Base-by-base conservation (phyloP, 2,113 vertebrate species). In the Salvelinus sp. region DNA sequence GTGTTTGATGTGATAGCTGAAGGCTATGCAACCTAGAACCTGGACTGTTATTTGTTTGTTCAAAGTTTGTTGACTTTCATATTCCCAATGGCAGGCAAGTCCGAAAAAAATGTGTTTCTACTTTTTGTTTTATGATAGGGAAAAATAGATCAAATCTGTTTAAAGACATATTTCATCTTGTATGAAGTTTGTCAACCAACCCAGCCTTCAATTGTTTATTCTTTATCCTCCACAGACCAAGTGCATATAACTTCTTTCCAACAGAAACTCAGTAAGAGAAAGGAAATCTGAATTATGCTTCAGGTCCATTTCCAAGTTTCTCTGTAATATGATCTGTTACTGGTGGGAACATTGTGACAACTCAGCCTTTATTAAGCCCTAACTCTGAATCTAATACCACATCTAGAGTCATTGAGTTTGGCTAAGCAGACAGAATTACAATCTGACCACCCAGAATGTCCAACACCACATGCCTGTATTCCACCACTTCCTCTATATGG, bases 1-100 rank as follows among this genome's bases (percentile, higher is more conserved):
- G 84, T 74, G 62, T 10, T 23, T 78, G 79, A 85, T 60, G 58
- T 60, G n/a, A 60, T 60, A 20, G 20, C 4, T 38, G 38, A 38
- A 9, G 12, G 13, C 16, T 16, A 20, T 57, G 50, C 18, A 57
- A 57, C 54, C 54, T 57, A 20, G 14, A 14, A 57, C 54, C 50
- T 57, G 14, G 54, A 57, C 13, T 18, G 54, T 57, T 57, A 3
- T 18, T 18, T 16, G 16, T 4, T 57, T 18, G 54, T 57, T 20
- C 13, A 14, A 16, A 20, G 14, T 14, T 57, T 6, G 54, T 57
- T 57, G 20, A 18, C 54, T 20, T 6, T 57, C 18, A 57, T 6
- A 57, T 57, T 57, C 13, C 54, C 14, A 57, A 57, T 20, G 50
- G 50, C 50, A 6, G 54, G 54, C 54, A 57, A 57, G 54, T 20